A percentile compares a stretch with the other conserved stretches of the same genome.
phyloP scores from a whole-genome alignment of 1,140 invertebrate species.

The Aphelenchoides avenae region DNA sequence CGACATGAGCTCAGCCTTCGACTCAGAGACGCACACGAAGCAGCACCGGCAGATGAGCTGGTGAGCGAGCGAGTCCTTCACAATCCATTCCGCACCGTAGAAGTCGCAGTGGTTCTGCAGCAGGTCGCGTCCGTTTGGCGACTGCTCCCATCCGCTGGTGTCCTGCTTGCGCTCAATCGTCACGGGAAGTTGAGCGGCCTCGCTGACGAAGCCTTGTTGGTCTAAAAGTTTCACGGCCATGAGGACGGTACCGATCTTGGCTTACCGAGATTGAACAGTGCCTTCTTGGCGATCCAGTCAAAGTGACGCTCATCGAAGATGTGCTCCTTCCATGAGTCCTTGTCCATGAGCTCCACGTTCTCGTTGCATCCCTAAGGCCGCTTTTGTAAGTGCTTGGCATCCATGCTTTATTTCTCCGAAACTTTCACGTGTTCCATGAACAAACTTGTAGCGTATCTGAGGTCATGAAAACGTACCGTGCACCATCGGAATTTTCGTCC shows the following conservation, averaged over 20 bases:
- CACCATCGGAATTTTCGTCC: slow-evolving; percentile 17
- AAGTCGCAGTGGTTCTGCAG: slow-evolving; percentile 28
- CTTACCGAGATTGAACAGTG: slow-evolving; percentile 12
- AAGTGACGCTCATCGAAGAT: slow-evolving; percentile 28
- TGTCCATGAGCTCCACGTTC: slow-evolving; percentile 13
- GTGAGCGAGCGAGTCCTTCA: slow-evolving; percentile 13
- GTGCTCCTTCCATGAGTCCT: slow-evolving; percentile 21
- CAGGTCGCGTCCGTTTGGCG: slow-evolving; percentile 13
- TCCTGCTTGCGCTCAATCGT: slow-evolving; percentile 2
- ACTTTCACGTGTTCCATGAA: background rate
- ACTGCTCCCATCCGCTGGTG: slow-evolving; percentile 23
- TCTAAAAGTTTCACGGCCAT: slow-evolving; percentile 3
- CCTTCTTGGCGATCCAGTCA: slow-evolving; percentile 11
- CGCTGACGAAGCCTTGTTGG: background rate
- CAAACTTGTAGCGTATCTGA: background rate
- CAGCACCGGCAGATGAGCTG: slow-evolving; percentile 25
- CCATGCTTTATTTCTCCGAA: too few relatives aligned
- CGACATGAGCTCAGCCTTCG: slow-evolving; percentile 21
- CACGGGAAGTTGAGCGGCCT: slow-evolving; percentile 2
- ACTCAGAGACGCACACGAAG: slow-evolving; percentile 24
- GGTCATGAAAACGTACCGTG: slow-evolving; percentile 13
- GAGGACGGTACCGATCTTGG: slow-evolving; percentile 20
- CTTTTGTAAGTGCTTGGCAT: too few relatives aligned
- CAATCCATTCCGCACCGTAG: slow-evolving; percentile 18
- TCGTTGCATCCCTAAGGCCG: slow-evolving; percentile 29